A percentile compares a stretch with the other conserved stretches of the same genome.
phyloP scores from a whole-genome alignment of 2,888 invertebrate genomes.

The Quadroppia sp. region DNA sequence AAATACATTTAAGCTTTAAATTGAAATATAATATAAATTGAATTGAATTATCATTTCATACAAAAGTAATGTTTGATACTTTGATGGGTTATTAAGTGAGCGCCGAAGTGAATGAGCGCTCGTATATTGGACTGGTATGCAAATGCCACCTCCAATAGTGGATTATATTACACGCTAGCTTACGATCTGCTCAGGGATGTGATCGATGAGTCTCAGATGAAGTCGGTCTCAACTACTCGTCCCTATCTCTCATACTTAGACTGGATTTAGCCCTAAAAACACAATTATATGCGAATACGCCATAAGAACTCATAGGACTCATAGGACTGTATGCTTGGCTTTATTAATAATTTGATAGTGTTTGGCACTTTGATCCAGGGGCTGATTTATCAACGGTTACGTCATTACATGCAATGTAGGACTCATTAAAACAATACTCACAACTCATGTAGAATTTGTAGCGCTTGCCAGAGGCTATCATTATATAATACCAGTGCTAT shows the following conservation, averaged over 20 bases:
- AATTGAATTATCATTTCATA: constrained; percentile 31
- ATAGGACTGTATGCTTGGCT: not conserved
- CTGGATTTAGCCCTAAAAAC: constrained; percentile 1
- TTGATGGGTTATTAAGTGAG: constrained; percentile 36
- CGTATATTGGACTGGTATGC: constrained; percentile 15
- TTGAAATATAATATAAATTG: constrained; percentile 26
- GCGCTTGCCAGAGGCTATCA: constrained; percentile 25
- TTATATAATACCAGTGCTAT: not conserved
- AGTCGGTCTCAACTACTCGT: constrained; percentile 30
- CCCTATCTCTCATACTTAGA: constrained; percentile 28
- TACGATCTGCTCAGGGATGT: constrained; percentile 24
- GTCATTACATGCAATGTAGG: not conserved
- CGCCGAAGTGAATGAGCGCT: not conserved
- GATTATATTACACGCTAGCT: constrained; percentile 39
- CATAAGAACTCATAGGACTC: too few relatives aligned
- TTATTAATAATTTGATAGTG: constrained; percentile 30
- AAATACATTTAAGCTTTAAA: constrained; percentile 17
- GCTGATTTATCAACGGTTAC: constrained; percentile 26
- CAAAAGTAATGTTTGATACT: not conserved
- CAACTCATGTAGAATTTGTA: constrained; percentile 25
- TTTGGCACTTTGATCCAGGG: constrained; percentile 29
- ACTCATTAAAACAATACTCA: constrained; percentile 37
- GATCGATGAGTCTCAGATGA: constrained; percentile 36
- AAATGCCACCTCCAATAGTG: constrained; percentile 38
- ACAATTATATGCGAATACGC: constrained; percentile 5